A percentile compares a stretch with the other conserved stretches of the same genome.
Evolutionary conservation across 1,140 invertebrate species (phyloP).

Genomic region (Saccostrea echinata): DNA sequence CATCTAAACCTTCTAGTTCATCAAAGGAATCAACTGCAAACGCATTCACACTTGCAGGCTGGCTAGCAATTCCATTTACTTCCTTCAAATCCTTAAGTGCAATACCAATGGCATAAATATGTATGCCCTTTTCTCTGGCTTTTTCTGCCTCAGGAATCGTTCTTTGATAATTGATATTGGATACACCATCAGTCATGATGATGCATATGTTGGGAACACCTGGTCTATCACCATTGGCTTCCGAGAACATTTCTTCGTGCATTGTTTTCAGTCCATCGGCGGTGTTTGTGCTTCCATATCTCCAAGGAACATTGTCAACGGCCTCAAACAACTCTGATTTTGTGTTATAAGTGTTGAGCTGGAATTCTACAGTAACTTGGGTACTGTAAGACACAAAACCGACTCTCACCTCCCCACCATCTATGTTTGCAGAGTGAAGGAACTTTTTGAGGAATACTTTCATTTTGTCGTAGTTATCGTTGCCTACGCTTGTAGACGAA

Average conservation of each 20-base stretch:
- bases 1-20: constrained; percentile 61
- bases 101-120: constrained; percentile 67
- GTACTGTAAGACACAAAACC: constrained; percentile 68
- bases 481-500: constrained; percentile 68
- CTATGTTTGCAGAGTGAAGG: constrained; percentile 65
- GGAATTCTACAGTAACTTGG: constrained; percentile 61
- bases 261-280: constrained; percentile 66
- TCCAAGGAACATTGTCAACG: constrained; percentile 66
- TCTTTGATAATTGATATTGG: constrained; percentile 64
- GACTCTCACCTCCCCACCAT: constrained; percentile 67
- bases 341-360: constrained; percentile 47
- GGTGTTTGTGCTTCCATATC: constrained; percentile 72
- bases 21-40: constrained; percentile 65
- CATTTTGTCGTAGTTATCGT: constrained; percentile 68
- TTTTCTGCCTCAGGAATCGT: constrained; percentile 64
- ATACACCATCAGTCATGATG: constrained; percentile 72
- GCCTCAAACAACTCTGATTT: constrained; percentile 55
- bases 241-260: constrained; percentile 63
- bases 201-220: constrained; percentile 68
- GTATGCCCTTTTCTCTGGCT: constrained; percentile 61
- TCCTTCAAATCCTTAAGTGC: constrained; percentile 61
- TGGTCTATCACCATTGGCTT: constrained; percentile 65
- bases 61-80: constrained; percentile 62
- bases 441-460: constrained; percentile 69
- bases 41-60: constrained; percentile 55